Percentiles rank a stretch among this genome's conserved stretches.
These are phyloP conservation scores for Lichenostomus cassidix DNA, from an alignment of 2,113 vertebrate genomes.

Conservation along the genomic window DNA sequence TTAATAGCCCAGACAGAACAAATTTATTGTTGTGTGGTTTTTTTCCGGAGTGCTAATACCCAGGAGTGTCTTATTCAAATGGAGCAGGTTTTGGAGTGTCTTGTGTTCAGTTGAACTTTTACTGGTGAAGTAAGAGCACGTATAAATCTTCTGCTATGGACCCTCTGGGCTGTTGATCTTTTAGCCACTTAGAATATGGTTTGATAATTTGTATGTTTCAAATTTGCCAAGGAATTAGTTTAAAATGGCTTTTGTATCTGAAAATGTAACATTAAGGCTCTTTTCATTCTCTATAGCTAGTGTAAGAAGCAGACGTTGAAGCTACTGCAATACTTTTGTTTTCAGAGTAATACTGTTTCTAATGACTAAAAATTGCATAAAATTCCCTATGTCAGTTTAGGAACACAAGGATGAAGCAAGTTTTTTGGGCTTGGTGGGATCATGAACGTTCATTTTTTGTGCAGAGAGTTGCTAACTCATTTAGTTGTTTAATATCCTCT, in stretches of 20 bases:
- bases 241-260: neutral
- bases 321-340: neutral
- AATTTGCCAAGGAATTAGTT: neutral
- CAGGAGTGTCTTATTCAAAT: neutral
- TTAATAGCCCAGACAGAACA: neutral
- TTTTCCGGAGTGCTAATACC: neutral
- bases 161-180: neutral
- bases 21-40: neutral
- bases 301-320: neutral
- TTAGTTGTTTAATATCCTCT: neutral
- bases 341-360: neutral
- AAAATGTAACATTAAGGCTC: neutral
- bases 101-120: neutral
- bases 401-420: neutral
- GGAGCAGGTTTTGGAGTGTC: neutral
- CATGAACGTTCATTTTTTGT: neutral
- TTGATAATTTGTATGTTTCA: neutral
- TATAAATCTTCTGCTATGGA: neutral
- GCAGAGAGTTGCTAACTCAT: neutral
- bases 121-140: neutral
- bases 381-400: neutral
- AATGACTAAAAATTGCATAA: neutral
- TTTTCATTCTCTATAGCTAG: accelerated
- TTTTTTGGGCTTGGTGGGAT: neutral
- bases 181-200: neutral